Base-by-base conservation (phyloP, 2,888 invertebrate genomes). In the Ecdyonurus torrentis region DNA sequence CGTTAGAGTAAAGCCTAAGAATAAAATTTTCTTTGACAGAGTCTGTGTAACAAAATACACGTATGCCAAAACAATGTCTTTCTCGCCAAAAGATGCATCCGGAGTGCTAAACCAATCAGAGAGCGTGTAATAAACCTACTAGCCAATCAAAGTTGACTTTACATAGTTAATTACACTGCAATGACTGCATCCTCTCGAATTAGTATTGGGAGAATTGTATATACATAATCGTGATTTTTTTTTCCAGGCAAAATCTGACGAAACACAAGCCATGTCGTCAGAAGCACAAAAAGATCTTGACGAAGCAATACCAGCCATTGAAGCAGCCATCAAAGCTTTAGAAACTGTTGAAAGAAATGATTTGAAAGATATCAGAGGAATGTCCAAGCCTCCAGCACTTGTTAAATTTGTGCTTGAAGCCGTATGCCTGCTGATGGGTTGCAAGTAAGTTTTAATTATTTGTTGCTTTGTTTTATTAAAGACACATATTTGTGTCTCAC, bases 391-490 rank as follows among this genome's bases (percentile, higher is more conserved):
- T 0, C 94, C 95, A 0, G 81, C 83, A 20, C 76, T 94, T 7
- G 93, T 95, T 3, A 83, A 85, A 66, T 90, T 89, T 68, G 93
- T 93, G 2, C 91, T 95, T 91, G 94, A 95, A 74, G 87, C 93
- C 7, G 88, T 95, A 10, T 91, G 91, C 74, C 82, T 93, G 65
- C 78, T 95, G 0, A 74, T 94, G 7, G 86, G 86, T 2, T 81
- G 83, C 64, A 93, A 93, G 91, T 91, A 74, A 76, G 81, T 76
- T 53, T 25, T 25, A 24, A 15, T 23, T 37, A 23, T 25, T n/a
- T 58, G 24, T 2, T 50, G 19, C 25, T 61, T 61, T 19, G 19
- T 52, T n/a, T 20, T 61, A n/a, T 10, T 50, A 23, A 50, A 20
- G 7, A 50, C 23, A 25, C 37, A 15, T 20, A 19, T 50, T 61